Conservation (phyloP, 2,113 vertebrate genomes). For the Eulemur rufifrons region DNA sequence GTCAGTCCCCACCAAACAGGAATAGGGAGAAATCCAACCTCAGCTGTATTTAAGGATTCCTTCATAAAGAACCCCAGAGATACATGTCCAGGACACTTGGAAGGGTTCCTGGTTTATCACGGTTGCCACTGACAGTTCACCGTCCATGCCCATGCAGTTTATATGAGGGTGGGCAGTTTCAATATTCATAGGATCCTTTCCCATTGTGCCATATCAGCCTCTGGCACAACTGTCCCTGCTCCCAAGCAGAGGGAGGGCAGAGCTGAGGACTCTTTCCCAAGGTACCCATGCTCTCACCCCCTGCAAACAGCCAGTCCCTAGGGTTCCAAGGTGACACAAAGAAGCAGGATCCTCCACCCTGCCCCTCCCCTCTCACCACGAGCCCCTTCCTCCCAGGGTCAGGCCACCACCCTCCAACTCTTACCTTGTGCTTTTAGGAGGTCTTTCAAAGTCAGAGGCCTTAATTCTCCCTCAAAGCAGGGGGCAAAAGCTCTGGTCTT, state of each 20-base stretch:
- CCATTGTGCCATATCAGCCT: background rate
- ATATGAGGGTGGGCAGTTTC: background rate
- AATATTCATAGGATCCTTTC: background rate
- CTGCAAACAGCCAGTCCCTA: background rate
- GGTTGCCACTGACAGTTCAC: background rate
- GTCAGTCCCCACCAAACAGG: background rate
- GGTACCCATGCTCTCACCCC: background rate
- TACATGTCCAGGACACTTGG: background rate
- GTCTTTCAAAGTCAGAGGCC: background rate
- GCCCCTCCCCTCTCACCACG: background rate
- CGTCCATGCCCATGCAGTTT: background rate
- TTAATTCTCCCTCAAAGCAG: background rate
- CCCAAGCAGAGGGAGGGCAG: background rate
- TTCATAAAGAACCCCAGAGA: background rate
- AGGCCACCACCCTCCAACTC: background rate
- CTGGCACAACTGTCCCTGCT: background rate
- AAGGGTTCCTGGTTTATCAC: background rate
- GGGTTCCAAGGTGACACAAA: background rate
- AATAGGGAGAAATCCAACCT: background rate
- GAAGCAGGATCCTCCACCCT: background rate
- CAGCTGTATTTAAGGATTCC: background rate
- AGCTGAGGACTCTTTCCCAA: background rate
- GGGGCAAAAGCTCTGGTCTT: background rate
- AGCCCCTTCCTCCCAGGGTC: background rate
- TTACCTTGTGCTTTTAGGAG: background rate